Conservation (phyloP, 2,797 vertebrate species). For the Miichthys miiuy region DNA sequence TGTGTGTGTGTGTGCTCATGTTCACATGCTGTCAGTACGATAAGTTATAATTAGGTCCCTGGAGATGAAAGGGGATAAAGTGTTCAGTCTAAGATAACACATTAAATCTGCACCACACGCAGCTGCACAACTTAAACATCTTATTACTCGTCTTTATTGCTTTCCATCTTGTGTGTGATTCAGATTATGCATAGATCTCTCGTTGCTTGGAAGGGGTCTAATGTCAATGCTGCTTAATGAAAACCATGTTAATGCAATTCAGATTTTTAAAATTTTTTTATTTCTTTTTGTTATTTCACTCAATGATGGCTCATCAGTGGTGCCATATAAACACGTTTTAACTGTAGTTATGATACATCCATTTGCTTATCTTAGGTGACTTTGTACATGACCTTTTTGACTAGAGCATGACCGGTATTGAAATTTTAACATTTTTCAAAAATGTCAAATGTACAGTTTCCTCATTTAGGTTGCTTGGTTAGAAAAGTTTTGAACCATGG, state of each 20-base stretch:
- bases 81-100: conserved; percentile 45
- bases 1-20: not conserved
- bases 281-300: not conserved
- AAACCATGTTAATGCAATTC: conserved; percentile 9
- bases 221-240: conserved; percentile 9
- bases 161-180: conserved; percentile 24
- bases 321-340: not conserved
- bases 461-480: not conserved
- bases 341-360: not conserved
- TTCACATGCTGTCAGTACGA: conserved; percentile 35
- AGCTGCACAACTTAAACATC: conserved; percentile 37
- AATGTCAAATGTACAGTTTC: not conserved
- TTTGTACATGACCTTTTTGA: not conserved
- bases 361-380: not conserved
- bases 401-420: not conserved
- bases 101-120: conserved; percentile 28
- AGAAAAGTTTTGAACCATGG: not conserved
- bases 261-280: not conserved
- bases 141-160: conserved; percentile 34
- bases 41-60: conserved; percentile 69
- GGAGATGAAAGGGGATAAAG: conserved; percentile 61
- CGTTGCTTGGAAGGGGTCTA: not conserved
- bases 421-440: too few relatives aligned
- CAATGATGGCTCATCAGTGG: not conserved
- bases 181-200: conserved; percentile 24